Percentiles rank a stretch among this genome's conserved stretches.
Conservation (phyloP, 2,113 vertebrate genomes). For the Harpagus bidentatus region DNA sequence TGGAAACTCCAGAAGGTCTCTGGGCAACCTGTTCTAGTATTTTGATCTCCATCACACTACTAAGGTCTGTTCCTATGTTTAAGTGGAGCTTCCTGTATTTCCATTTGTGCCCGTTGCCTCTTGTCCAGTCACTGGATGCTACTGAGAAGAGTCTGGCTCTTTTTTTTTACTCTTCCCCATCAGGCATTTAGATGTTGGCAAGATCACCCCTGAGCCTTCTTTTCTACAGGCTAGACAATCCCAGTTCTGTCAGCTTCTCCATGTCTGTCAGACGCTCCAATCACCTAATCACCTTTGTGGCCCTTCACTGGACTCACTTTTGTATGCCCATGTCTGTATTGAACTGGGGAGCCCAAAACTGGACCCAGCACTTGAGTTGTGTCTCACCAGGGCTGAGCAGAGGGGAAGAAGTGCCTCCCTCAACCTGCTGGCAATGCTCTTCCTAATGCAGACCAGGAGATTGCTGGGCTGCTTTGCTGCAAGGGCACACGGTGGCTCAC, state of each 20-base stretch:
- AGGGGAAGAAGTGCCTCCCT: background rate
- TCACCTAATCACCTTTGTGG: background rate
- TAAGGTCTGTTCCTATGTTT: background rate
- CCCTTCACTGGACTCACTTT: background rate
- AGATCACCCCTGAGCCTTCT: background rate
- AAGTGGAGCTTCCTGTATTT: background rate
- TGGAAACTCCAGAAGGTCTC: background rate
- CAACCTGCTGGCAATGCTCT: background rate
- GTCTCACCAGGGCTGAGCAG: background rate
- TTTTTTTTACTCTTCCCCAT: background rate
- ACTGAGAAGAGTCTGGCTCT: background rate
- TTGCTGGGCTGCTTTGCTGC: background rate
- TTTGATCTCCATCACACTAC: background rate
- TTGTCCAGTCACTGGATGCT: background rate
- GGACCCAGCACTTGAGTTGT: background rate
- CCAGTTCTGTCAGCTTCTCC: background rate
- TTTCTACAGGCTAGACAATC: background rate
- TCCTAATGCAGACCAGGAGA: background rate
- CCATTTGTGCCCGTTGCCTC: background rate
- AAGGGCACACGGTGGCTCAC: accelerated
- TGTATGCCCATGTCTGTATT: background rate
- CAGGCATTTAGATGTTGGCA: background rate
- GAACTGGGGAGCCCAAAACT: background rate
- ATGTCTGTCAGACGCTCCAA: background rate
- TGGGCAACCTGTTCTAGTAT: background rate